phyloP scores from a whole-genome alignment of 2,888 invertebrate genomes.

The Cloeon dipterum region DNA sequence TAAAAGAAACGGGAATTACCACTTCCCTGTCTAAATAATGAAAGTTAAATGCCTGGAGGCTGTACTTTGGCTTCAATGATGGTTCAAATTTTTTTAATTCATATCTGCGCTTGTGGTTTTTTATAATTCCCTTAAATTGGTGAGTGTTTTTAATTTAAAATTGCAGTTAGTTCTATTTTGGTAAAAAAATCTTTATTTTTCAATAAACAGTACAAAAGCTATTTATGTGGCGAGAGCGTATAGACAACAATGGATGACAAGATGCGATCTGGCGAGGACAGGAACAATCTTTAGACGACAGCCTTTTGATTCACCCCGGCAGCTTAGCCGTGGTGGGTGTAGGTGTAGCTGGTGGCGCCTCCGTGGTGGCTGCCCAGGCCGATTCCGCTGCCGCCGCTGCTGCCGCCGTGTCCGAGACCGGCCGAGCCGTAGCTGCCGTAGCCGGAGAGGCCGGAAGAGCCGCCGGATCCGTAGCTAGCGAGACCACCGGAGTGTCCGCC shows the following conservation, averaged over 20 bases:
- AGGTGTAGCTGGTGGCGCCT: slow-evolving; percentile 1
- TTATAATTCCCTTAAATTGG: too few species aligned
- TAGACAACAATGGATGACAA: not conserved
- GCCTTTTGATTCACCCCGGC: too few species aligned
- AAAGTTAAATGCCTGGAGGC: too few species aligned
- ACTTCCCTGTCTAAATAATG: too few species aligned
- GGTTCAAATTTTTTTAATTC: too few species aligned
- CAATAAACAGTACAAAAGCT: not conserved
- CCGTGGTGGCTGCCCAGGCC: not conserved
- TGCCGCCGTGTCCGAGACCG: not conserved
- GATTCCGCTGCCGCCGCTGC: not conserved
- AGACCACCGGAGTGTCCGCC: not conserved
- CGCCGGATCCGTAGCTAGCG: not conserved
- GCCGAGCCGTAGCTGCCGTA: not conserved
- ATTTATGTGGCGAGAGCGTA: not conserved
- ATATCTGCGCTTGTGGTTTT: too few species aligned
- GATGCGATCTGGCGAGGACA: not conserved
- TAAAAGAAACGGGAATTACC: too few species aligned
- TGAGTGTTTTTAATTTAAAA: too few species aligned
- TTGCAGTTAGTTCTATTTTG: not conserved
- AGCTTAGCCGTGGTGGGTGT: not conserved
- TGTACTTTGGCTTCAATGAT: too few species aligned
- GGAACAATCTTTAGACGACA: not conserved
- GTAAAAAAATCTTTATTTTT: not conserved
- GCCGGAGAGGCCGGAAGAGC: not conserved